A percentile compares a stretch with the other conserved stretches of the same genome.
Conservation (phyloP, 1,140 invertebrate genomes). For the Trigoniulus corallinus region DNA sequence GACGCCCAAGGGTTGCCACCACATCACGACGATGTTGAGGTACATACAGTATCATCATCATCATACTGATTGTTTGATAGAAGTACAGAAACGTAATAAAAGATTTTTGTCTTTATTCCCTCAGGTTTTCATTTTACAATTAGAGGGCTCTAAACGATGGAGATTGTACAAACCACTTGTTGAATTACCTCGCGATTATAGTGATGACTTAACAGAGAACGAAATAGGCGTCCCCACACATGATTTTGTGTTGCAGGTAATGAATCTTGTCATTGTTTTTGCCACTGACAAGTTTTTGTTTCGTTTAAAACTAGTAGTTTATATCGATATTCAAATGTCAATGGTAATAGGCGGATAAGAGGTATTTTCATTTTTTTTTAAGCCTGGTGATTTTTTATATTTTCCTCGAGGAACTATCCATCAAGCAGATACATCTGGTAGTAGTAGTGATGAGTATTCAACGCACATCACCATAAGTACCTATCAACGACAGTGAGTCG, state of each 20-base stretch:
- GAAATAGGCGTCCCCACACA: neutral
- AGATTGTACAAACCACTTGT: neutral
- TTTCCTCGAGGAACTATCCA: slow-evolving; percentile 2
- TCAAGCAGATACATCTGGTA: neutral
- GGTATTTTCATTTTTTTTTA: neutral
- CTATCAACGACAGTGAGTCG: neutral
- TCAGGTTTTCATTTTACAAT: slow-evolving; percentile 1
- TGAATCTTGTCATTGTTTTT: too few species aligned
- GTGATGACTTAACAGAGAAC: neutral
- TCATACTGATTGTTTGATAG: neutral
- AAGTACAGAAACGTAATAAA: neutral
- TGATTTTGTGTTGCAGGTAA: neutral
- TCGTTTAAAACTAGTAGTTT: neutral
- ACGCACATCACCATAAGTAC: slow-evolving; percentile 1
- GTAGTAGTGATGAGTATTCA: neutral
- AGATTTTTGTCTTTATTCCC: neutral
- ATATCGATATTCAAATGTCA: neutral
- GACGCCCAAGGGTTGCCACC: neutral
- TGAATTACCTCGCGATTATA: neutral
- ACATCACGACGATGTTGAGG: slow-evolving; percentile 1
- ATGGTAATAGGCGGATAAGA: too few species aligned
- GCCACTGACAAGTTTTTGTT: too few species aligned
- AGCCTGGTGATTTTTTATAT: slow-evolving; percentile 1
- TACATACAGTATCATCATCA: neutral
- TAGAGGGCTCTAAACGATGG: neutral